Percentiles rank a stretch among this genome's conserved stretches.
Evolutionary conservation across 2,113 vertebrate genomes (phyloP).

Genomic region (Sphyrna mokarran): DNA sequence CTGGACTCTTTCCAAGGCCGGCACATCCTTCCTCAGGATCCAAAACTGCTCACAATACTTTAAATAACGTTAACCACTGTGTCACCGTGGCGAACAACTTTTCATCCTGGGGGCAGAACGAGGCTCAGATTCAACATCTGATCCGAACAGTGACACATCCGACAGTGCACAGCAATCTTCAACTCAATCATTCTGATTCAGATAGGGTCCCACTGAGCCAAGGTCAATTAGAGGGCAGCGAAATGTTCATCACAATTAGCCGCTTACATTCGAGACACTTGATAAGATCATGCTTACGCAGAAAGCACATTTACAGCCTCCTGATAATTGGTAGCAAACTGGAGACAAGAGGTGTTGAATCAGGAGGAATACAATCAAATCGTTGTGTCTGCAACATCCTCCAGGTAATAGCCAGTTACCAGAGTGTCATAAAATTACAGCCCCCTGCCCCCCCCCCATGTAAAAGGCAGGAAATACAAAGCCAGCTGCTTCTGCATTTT

Average conservation of each 20-base stretch:
- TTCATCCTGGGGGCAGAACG: too few relatives aligned
- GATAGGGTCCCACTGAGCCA: not conserved
- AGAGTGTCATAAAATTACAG: not conserved
- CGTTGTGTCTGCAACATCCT: not conserved
- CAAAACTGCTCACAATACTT: too few relatives aligned
- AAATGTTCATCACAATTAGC: not conserved
- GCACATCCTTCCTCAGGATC: too few relatives aligned
- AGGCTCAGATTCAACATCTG: not conserved
- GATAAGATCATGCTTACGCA: not conserved
- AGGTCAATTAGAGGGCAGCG: not conserved
- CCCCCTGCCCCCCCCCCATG: too few relatives aligned
- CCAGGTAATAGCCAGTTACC: not conserved
- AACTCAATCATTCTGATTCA: not conserved
- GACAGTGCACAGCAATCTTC: not conserved
- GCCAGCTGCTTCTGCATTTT: not conserved
- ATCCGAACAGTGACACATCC: not conserved
- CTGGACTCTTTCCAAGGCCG: too few relatives aligned
- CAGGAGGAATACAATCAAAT: not conserved
- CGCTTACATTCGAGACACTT: not conserved
- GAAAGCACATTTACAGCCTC: not conserved
- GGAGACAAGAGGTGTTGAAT: not conserved
- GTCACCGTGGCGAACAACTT: too few relatives aligned
- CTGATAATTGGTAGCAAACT: not conserved
- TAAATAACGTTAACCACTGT: too few relatives aligned
- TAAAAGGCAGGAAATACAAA: not conserved